Evolutionary conservation across 2,113 vertebrate genomes (phyloP), one percentile per base, ranked within the genome.

Genomic region (Machaerirhynchus nigripectus): DNA sequence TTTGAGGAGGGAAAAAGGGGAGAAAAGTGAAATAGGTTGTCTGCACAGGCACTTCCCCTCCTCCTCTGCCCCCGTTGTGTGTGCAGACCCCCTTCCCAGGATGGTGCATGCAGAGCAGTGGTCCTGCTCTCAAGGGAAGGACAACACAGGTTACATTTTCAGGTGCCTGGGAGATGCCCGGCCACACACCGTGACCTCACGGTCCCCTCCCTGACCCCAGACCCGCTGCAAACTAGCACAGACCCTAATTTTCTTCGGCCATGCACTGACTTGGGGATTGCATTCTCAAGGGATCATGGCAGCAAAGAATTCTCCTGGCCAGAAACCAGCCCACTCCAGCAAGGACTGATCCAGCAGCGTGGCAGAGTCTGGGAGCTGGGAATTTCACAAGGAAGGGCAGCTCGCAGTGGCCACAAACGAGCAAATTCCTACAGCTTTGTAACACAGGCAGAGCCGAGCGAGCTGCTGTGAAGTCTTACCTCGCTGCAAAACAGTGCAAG

Each of bases 21-120:
- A 7, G 24, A 55, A 44, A 60, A 27, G 11, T 39, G 68, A 94
- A 97, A 89, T 82, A 97, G 82, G 84, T 96, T 85, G 47, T 40
- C 27, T 50, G 49, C 75, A 35, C 57, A 56, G 28, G 47, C 42
- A 84, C 11, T 2, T 68, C 20, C 4, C 42, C 22, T 70, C 6
- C 13, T 85, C 42, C 35, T 53, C 35, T 12, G 31, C 19, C 57
- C 60, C 5, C 19, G 13, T 0, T 31, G 17, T 9, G 46, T 30
- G 50, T 50, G 17, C 42, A 87, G 71, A 77, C 18, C 24, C 42
- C 26, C 30, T 37, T 44, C 28, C 27, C 10, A 13, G 22, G 35
- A 30, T 33, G 50, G 55, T 1, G 53, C 30, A 40, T 7, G 63
- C 50, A 52, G 47, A 65, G 42, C 24, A 47, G 17, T 2, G 28